phyloP scores from a whole-genome alignment of 2,888 invertebrate species.

The Trissolcus japonicus region DNA sequence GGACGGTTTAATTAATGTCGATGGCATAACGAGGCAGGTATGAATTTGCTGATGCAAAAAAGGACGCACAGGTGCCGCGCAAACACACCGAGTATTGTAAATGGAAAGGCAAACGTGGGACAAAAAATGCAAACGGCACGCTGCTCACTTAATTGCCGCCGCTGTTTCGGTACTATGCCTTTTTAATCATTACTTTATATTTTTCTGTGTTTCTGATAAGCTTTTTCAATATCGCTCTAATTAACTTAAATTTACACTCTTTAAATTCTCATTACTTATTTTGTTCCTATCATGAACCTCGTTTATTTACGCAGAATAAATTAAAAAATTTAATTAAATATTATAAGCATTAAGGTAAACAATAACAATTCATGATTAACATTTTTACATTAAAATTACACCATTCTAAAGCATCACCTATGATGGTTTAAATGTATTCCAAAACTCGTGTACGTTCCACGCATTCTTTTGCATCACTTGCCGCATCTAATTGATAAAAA shows the following conservation, averaged over 20 bases:
- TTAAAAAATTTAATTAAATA: no score
- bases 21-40: slow-evolving; percentile 65
- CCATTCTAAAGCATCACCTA: no score
- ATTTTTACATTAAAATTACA: no score
- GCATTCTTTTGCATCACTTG: slow-evolving; percentile 27
- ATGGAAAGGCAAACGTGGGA: slow-evolving; percentile 60
- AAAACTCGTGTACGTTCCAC: slow-evolving; percentile 6
- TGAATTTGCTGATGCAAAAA: slow-evolving; percentile 60
- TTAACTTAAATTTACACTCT: no score
- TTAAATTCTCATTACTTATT: no score
- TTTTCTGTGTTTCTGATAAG: slow-evolving; percentile 26
- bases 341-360: no score
- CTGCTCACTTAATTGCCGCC: slow-evolving; percentile 60
- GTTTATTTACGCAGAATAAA: no score
- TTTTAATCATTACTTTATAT: not conserved
- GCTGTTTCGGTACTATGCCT: slow-evolving; percentile 20
- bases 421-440: slow-evolving; percentile 2
- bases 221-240: slow-evolving; percentile 2
- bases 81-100: slow-evolving; percentile 50
- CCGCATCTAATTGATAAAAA: slow-evolving; percentile 49
- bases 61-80: slow-evolving; percentile 61
- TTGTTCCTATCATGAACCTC: no score
- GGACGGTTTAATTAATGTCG: slow-evolving; percentile 65
- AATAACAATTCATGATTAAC: no score
- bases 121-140: slow-evolving; percentile 43